phyloP scores from a whole-genome alignment of 2,113 vertebrate genomes.

The Pelvicachromis taeniatus region DNA sequence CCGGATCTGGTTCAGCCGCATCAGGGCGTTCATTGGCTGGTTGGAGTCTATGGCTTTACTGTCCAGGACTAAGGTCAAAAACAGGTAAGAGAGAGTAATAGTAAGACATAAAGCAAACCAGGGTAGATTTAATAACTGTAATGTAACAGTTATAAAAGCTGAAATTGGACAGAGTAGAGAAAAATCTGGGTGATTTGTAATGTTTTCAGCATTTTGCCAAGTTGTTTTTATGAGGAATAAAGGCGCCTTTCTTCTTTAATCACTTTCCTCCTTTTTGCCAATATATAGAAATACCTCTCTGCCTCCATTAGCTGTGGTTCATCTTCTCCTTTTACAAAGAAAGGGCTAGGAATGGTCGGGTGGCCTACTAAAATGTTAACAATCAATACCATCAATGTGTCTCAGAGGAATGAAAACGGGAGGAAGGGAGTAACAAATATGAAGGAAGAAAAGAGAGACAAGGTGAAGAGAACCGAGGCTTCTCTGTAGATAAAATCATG shows the following conservation, averaged over 20 bases:
- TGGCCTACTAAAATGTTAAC: conserved; percentile 54
- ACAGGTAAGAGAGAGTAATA: neutral
- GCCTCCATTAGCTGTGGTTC: conserved; percentile 37
- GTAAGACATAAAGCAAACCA: neutral
- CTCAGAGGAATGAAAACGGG: conserved; percentile 19
- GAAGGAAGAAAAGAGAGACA: neutral
- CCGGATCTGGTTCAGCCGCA: conserved; percentile 98
- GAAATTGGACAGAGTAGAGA: neutral
- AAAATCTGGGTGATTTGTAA: neutral
- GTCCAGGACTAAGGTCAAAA: conserved; percentile 82
- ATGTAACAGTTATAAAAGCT: neutral
- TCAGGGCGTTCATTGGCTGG: conserved; percentile 95
- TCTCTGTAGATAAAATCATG: neutral
- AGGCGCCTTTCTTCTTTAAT: conserved; percentile 5
- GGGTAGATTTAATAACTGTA: neutral
- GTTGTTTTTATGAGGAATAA: conserved; percentile 32
- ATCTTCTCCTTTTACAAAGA: conserved; percentile 42
- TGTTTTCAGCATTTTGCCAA: neutral
- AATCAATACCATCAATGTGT: conserved; percentile 68
- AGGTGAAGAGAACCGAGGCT: neutral
- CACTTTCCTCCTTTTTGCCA: conserved; percentile 21
- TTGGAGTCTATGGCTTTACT: conserved; percentile 98
- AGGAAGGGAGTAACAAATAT: neutral
- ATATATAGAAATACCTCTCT: conserved; percentile 41
- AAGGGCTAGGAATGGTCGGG: conserved; percentile 28